Conservation (phyloP, 2,888 invertebrate genomes). For the Xestia ashworthii region DNA sequence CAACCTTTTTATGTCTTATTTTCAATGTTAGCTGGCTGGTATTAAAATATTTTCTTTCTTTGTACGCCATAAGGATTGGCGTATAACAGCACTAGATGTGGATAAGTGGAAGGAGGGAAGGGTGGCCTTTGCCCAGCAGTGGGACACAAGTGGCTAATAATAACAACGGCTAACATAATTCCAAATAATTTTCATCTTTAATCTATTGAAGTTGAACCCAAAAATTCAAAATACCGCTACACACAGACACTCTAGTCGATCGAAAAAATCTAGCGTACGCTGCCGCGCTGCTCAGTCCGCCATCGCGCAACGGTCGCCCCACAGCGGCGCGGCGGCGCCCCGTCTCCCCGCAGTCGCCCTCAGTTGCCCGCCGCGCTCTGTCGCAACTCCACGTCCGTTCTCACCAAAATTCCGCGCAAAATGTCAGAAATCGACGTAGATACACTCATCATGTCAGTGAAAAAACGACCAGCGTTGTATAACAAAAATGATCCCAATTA, state of each 20-base stretch:
- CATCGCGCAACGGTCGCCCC: constrained; percentile 70
- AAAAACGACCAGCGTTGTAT: constrained; percentile 74
- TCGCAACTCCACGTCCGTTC: constrained; percentile 69
- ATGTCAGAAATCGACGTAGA: constrained; percentile 72
- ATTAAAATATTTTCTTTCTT: not conserved
- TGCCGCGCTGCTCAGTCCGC: constrained; percentile 45
- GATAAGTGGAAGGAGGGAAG: too few species aligned
- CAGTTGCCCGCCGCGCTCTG: constrained; percentile 74
- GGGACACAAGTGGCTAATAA: too few species aligned
- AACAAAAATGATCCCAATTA: constrained; percentile 73
- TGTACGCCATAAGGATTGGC: too few species aligned
- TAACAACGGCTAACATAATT: not conserved
- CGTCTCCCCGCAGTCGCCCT: constrained; percentile 74
- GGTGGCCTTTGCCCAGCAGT: too few species aligned
- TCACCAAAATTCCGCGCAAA: constrained; percentile 49
- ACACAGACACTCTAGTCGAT: constrained; percentile 63
- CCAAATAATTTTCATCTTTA: not conserved
- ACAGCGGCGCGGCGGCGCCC: constrained; percentile 50
- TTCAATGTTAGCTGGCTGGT: not conserved
- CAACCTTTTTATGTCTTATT: not conserved
- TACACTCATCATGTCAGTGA: constrained; percentile 75
- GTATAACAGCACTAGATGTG: too few species aligned
- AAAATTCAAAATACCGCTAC: constrained; percentile 19
- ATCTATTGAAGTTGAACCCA: not conserved
- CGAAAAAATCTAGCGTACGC: constrained; percentile 58